Conservation (phyloP, 2,888 invertebrate species). For the Pyralis farinalis region DNA sequence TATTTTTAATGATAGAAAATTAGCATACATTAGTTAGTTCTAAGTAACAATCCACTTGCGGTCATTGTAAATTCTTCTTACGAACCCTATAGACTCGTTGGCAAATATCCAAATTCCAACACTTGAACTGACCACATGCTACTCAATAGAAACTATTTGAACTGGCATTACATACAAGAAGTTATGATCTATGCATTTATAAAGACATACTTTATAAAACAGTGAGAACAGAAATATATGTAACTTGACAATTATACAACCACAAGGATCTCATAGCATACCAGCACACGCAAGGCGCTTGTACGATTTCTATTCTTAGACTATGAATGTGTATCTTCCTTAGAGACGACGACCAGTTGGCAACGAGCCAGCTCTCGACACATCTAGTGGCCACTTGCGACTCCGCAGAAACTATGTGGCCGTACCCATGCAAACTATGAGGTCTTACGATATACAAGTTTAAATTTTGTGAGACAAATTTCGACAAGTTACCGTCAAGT, state of each 20-base stretch:
- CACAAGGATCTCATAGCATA: no score
- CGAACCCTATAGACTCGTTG: background rate
- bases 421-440: conserved; percentile 13
- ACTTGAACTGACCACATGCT: background rate
- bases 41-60: no score
- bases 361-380: conserved; percentile 51
- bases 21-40: no score
- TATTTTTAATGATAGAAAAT: no score
- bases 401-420: conserved; percentile 30
- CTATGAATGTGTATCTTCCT: conserved; percentile 18
- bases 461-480: background rate
- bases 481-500: background rate
- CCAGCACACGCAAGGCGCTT: no score
- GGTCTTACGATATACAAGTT: background rate
- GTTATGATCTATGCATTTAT: no score
- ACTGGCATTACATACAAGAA: no score
- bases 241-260: no score
- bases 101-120: background rate
- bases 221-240: no score
- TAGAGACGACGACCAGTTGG: conserved; percentile 35
- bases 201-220: no score
- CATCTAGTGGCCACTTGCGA: conserved; percentile 50
- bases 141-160: background rate
- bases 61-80: background rate
- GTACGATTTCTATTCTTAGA: background rate